Conservation (phyloP, 1,140 invertebrate genomes). For the Goniozus legneri region DNA sequence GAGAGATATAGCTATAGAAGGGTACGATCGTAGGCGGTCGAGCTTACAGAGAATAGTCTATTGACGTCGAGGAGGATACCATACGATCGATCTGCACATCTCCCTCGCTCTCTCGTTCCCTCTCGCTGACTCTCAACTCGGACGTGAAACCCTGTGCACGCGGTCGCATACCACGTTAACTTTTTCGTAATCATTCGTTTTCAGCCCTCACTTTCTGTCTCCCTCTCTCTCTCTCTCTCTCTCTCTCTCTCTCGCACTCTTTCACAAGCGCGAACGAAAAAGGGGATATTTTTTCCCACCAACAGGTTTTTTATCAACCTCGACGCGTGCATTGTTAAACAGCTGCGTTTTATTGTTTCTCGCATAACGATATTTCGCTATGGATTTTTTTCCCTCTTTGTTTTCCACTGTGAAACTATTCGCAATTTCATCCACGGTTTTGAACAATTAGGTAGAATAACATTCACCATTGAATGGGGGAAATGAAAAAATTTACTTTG, state of each 20-base stretch:
- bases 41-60: constrained; percentile 11
- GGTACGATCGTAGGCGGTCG: too few species aligned
- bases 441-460: background rate
- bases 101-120: too few species aligned
- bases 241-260: too few species aligned
- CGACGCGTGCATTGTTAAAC: background rate
- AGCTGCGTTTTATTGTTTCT: too few species aligned
- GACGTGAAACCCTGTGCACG: constrained; percentile 2
- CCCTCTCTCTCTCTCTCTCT: too few species aligned
- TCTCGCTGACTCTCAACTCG: constrained; percentile 13
- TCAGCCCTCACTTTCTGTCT: too few species aligned
- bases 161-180: constrained; percentile 1
- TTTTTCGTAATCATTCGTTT: constrained; percentile 8
- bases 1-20: too few species aligned
- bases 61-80: constrained; percentile 18
- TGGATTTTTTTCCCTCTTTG: too few species aligned
- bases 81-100: constrained; percentile 16
- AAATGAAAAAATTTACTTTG: background rate
- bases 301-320: constrained; percentile 3
- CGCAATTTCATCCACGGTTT: background rate
- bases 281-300: constrained; percentile 4
- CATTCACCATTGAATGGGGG: background rate
- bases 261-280: constrained; percentile 11
- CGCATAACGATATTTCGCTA: too few species aligned
- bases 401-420: too few species aligned